Evolutionary conservation across 2,113 vertebrate genomes (phyloP).

Genomic region (Hiodon alosoides): DNA sequence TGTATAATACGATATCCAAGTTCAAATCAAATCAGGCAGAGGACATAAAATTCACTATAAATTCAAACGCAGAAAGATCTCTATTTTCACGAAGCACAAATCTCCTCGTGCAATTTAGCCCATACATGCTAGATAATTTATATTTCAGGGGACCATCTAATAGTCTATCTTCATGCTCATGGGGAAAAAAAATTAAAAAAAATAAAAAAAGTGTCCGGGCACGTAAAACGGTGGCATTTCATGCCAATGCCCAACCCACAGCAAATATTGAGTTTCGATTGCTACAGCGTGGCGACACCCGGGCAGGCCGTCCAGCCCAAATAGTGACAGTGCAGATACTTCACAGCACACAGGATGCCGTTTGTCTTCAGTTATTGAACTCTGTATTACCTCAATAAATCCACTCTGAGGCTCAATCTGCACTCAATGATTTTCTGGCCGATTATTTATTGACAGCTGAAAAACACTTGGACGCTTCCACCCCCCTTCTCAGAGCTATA

Average conservation of each 20-base stretch:
- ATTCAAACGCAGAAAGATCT: not conserved
- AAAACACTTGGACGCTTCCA: conserved; percentile 1
- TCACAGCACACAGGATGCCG: conserved; percentile 13
- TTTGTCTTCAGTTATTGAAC: conserved; percentile 21
- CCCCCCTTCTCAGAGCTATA: not conserved
- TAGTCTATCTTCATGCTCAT: no score
- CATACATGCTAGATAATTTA: no score
- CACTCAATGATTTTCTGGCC: conserved; percentile 18
- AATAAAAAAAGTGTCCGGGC: no score
- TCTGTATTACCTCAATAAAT: conserved; percentile 16
- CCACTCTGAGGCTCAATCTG: conserved; percentile 13
- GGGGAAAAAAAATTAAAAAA: no score
- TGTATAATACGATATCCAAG: not conserved
- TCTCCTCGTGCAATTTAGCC: not conserved
- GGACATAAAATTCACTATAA: not conserved
- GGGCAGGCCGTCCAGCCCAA: conserved; percentile 1
- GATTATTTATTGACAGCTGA: conserved; percentile 10
- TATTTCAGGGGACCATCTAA: no score
- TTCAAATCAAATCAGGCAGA: not conserved
- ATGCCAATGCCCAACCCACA: not conserved
- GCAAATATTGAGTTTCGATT: conserved; percentile 18
- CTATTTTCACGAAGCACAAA: not conserved
- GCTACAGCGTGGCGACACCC: conserved; percentile 1
- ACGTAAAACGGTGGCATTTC: no score
- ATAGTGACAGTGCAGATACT: conserved; percentile 2